Evolutionary conservation across 2,888 invertebrate genomes (phyloP), one percentile per base, ranked within the genome.

Genomic region (Drosophila kuntzei): DNA sequence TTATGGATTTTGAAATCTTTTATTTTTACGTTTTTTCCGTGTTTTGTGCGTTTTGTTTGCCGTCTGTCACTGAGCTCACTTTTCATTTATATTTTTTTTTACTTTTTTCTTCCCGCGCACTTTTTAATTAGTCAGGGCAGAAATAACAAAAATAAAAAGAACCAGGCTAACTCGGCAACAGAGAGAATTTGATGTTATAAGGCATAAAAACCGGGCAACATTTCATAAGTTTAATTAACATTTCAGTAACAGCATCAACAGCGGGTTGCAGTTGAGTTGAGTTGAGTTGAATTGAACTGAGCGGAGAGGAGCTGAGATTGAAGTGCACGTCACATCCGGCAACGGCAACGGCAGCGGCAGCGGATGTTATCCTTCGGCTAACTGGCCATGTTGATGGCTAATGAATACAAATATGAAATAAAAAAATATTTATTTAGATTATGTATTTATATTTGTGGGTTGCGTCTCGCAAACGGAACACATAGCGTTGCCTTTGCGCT

Each of bases 241-340:
- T 60, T 64, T 54, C 22, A 47, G 46, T 57, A 46, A 43, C 58
- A 58, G 46, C 41, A 46, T 18, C 49, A 36, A 16, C 61, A 25
- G 49, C 41, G 34, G 53, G 55, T 46, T 41, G 65, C 67, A 63
- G 57, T 49, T 44, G 32, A 64, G 36, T 14, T 34, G n/a, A 47
- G 18, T 18, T 27, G 32, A 32, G 47, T 14, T 18, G 20, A 44
- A n/a, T 49, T 54, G 34, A 32, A 12, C 1, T 36, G 29, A 32
- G 34, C 12, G 20, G 29, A 20, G 49, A 16, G 22, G 22, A 39
- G 18, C 14, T 43, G 12, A 51, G 51, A 39, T 54, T 86, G 74
- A 81, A 78, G 81, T 87, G 84, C 84, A 84, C 81, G 81, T 76
- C 75, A 87, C 76, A 78, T 76, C 79, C 86, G 88, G 67, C 76